Evolutionary conservation across 2,797 vertebrate genomes (phyloP), one percentile per base, ranked within the genome.

Genomic region (Tragopan temminckii): DNA sequence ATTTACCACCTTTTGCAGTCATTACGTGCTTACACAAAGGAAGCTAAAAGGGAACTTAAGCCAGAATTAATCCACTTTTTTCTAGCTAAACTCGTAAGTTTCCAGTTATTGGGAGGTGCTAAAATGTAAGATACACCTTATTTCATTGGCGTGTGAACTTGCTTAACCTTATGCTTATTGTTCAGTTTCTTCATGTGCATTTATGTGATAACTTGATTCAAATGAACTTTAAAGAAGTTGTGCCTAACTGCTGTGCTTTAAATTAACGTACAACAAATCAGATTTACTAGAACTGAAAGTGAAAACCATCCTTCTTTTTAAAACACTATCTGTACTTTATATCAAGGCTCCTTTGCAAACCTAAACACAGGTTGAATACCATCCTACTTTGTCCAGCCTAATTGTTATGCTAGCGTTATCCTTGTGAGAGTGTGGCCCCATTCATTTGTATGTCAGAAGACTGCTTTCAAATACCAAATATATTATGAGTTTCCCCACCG

Each of bases 1-100:
- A 7, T n/a, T 33, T 1, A 9, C 0, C 1, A 31, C 50, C 21
- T 53, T 55, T 20, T n/a, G 21, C 36, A 52, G 38, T n/a, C 23
- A 11, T 29, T 55, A 10, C 11, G 23, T 59, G 42, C 14, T 43
- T 57, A 77, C 4, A 36, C 53, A 55, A 55, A 13, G 46, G 43
- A 85, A 70, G 31, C 16, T 43, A 52, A 86, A 88, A 80, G 52
- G 57, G 67, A 78, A 75, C 14, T 19, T 2, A 3, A 64, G 42
- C 21, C 3, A 52, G 27, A 15, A 36, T 50, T 70, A 74, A 15
- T 36, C 38, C 15, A 2, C 53, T 55, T 1, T 1, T 2, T 62
- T 89, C 62, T 29, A 76, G 16, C 63, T 67, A 55, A 50, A 13
- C 13, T 29, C 35, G 2, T 33, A 13, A 2, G 25, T 52, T 78